Base-by-base conservation (phyloP, 2,797 vertebrate species). In the Lerista edwardsae region DNA sequence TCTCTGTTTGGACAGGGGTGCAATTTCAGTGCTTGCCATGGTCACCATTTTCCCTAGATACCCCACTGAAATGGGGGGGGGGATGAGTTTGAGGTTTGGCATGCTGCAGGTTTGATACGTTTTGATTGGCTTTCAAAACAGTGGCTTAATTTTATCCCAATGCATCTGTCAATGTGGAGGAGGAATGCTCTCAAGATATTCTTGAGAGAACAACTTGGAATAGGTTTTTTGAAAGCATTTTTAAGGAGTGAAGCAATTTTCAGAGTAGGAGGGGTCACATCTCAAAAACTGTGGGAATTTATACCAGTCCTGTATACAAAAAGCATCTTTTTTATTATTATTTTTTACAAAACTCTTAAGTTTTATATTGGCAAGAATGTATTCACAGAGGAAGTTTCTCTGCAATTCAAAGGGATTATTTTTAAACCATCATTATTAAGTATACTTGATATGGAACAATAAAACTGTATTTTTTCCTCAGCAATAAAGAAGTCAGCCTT, bases 401-500 rank as follows among this genome's bases (percentile, higher is more conserved):
- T 41, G 44, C 57, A 64, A 75, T 59, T 82, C 29, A 55, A 64
- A 59, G 4, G 75, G 79, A 57, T 61, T 79, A 15, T 73, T 75
- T 72, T 47, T n/a, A 85, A 71, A 41, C 3, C 39, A 55, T 34
- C 0, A 0, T 5, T 77, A 39, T 3, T 79, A 34, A 11, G 41
- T 3, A 31, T 69, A 0, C 62, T 64, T 61, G 75, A 7, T 17
- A 34, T 15, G 23, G 0, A 2, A 31, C 65, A 3, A 2, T 62
- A 78, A 76, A 79, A 73, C 61, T 0, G 5, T 59, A 5, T 77
- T 89, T 86, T 55, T 87, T 67, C 71, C 0, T 0, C 21, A 0
- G 0, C 1, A 74, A 59, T 68, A 57, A 87, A 77, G 85, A 75
- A 0, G 0, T 67, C 65, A 51, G 81, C 75, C 47, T 82, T 3